Base-by-base conservation (phyloP, 2,113 vertebrate species). In the Pogona vitticeps region DNA sequence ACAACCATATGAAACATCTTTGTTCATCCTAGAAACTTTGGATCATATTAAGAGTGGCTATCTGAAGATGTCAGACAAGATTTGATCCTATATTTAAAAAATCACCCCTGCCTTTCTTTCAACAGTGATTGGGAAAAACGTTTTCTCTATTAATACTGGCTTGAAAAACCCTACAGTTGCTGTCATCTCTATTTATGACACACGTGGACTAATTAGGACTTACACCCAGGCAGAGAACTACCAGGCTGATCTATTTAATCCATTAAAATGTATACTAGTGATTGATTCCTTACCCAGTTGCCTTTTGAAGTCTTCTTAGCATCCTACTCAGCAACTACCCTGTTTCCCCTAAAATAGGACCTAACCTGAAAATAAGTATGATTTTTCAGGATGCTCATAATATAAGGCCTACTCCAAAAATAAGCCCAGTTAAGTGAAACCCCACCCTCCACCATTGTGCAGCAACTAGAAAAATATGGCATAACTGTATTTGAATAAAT, bases 81-180 rank as follows among this genome's bases (percentile, higher is more conserved):
- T n/a, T 86, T 59, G 12, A 40, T 71, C 40, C 38, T 68, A 6
- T 46, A 38, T 18, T 80, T 72, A 72, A 80, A 72, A 61, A 15
- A 70, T 7, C 26, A 12, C 4, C 42, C 75, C 40, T 86, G 80
- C 87, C n/a, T 92, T 84, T 52, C 46, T 52, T 52, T 52, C 46
- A 52, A 83, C 56, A 90, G 17, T 0, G 67, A 88, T 23, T n/a
- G 90, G 80, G 13, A 80, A 6, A 67, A 88, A 80, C 9, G 13
- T 40, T 88, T 90, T 80, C 76, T 70, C 61, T 76, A 6, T 46
- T 80, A 83, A n/a, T 79, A 84, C 84, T 72, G 77, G 52, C 36
- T 42, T 68, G 63, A 76, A 63, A 75, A 59, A 38, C 15, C 67
- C 17, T 71, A 63, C 17, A 80, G n/a, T 14, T 79, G 79, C 59